Conservation (phyloP, 2,113 vertebrate genomes). For the Rhinogobius similis region DNA sequence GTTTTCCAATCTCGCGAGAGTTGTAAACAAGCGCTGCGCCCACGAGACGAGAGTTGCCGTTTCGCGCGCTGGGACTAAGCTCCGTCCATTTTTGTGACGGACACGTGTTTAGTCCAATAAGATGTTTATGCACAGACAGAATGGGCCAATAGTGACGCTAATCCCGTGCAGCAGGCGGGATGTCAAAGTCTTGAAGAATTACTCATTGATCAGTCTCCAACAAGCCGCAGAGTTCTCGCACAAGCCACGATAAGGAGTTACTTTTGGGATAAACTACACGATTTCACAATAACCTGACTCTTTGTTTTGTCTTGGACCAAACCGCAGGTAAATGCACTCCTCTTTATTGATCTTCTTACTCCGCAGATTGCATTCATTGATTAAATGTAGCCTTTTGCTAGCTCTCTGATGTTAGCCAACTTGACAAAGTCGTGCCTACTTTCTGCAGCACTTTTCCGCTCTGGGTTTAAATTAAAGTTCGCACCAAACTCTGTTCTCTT, state of each 20-base stretch:
- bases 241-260: conserved; percentile 34
- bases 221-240: conserved; percentile 54
- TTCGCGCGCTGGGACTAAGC: conserved; percentile 81
- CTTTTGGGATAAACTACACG: conserved; percentile 35
- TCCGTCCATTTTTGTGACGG: conserved; percentile 62
- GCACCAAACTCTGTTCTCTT: background rate
- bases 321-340: conserved; percentile 56
- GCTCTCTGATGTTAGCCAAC: conserved; percentile 57
- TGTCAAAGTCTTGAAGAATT: conserved; percentile 77
- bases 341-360: conserved; percentile 28
- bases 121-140: fast-evolving
- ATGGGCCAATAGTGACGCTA: conserved; percentile 47
- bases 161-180: conserved; percentile 60
- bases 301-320: conserved; percentile 49
- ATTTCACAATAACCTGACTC: conserved; percentile 30
- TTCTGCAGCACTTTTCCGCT: conserved; percentile 25
- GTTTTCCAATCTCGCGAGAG: conserved; percentile 71
- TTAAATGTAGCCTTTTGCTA: conserved; percentile 34
- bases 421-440: conserved; percentile 54
- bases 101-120: conserved; percentile 53
- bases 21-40: conserved; percentile 49
- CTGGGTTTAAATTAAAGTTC: background rate
- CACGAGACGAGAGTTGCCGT: conserved; percentile 70
- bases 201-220: conserved; percentile 77
- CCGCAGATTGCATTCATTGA: conserved; percentile 34